These are phyloP conservation scores for Scolopax bukidnonensis DNA, from an alignment of 2,797 vertebrate species.

Conservation along the genomic window DNA sequence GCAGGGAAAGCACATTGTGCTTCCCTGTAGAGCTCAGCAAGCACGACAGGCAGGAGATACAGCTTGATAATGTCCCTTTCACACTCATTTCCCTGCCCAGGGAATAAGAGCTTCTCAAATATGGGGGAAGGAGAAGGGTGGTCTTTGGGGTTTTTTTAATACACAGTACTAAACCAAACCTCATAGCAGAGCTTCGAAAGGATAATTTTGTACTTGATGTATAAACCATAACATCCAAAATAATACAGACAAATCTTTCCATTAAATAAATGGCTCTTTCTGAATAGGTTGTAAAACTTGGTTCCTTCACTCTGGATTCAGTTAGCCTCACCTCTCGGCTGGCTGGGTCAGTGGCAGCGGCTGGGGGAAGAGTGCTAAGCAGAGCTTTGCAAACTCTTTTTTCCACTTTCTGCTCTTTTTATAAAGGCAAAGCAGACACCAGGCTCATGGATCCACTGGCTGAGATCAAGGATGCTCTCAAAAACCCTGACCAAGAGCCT, in stretches of 20 bases:
- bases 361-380: background rate
- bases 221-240: background rate
- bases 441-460: background rate
- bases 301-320: background rate
- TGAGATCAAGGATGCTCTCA: background rate
- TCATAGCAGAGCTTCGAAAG: background rate
- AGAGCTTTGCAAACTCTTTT: background rate
- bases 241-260: background rate
- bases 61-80: background rate
- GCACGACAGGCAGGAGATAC: background rate
- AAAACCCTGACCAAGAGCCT: background rate
- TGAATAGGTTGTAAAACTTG: background rate
- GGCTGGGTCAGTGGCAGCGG: background rate
- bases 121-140: background rate
- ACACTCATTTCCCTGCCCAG: background rate
- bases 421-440: background rate
- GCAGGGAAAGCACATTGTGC: background rate
- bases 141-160: background rate
- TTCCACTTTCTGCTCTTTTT: background rate
- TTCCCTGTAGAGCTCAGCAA: background rate
- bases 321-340: background rate
- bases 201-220: background rate
- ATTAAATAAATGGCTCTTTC: background rate
- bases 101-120: background rate
- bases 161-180: background rate